Evolutionary conservation across 2,888 invertebrate species (phyloP).

Genomic region (Drosophila siamana): DNA sequence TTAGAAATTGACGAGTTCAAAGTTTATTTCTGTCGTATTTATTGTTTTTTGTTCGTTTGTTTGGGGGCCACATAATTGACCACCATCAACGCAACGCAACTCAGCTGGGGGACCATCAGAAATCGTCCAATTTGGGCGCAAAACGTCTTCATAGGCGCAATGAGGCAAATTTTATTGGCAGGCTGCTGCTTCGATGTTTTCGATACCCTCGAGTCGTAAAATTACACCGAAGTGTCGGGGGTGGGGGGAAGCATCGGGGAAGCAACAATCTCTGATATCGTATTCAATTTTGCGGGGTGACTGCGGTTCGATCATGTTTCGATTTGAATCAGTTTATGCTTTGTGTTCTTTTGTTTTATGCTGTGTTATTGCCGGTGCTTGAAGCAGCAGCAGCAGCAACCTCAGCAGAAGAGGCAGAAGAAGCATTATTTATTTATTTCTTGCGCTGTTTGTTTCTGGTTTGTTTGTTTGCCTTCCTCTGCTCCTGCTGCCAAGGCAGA

Average conservation of each 20-base stretch:
- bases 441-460: constrained; percentile 52
- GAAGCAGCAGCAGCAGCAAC: constrained; percentile 18
- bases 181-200: too few relatives aligned
- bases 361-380: constrained; percentile 34
- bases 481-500: constrained; percentile 63
- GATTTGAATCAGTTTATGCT: constrained; percentile 1
- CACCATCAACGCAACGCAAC: constrained; percentile 13
- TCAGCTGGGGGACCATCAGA: neutral
- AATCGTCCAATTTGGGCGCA: constrained; percentile 10
- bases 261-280: too few relatives aligned
- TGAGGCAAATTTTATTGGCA: constrained; percentile 19
- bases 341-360: constrained; percentile 6
- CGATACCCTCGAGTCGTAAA: neutral
- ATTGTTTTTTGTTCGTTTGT: too few relatives aligned
- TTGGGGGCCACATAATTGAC: constrained; percentile 12
- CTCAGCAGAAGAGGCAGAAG: constrained; percentile 10
- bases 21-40: constrained; percentile 24
- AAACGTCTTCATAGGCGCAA: constrained; percentile 27
- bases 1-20: constrained; percentile 26
- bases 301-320: constrained; percentile 5
- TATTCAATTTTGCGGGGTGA: neutral
- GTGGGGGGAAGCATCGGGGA: neutral
- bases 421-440: constrained; percentile 72
- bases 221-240: neutral
- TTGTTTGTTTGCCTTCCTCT: constrained; percentile 56